Base-by-base conservation (phyloP, 2,888 invertebrate genomes). In the Pristionchus maxplancki region DNA sequence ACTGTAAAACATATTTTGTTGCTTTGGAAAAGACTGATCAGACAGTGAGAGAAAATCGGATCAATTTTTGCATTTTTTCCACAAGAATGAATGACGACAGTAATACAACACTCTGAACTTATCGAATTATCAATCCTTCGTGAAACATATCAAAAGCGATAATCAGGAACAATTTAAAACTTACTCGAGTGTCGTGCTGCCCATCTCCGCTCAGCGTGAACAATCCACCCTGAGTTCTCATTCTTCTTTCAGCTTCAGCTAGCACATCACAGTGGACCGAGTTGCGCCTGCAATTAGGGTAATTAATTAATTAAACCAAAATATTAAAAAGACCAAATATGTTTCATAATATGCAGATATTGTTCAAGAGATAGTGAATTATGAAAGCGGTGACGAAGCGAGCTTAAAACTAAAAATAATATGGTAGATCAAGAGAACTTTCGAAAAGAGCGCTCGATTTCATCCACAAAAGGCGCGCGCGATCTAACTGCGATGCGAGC, bases 211-310 rank as follows among this genome's bases (percentile, higher is more conserved):
- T 44, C 4, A 87, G 48, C 13, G 87, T 87, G 87, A 87, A 87
- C 37, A 87, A 28, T 40, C 87, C 87, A 31, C 87, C 87, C 71
- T 48, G 50, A n/a, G 87, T 74, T 17, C 87, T 34, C 87, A 87
- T 87, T 34, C 87, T 88, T 53, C 78, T 20, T 58, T 92, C 92
- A 28, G 90, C 88, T 44, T 91, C 91, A 1, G 89, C 88, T 62
- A 85, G 78, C n/a, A 90, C 84, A 89, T 93, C 93, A 85, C 91
- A 90, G 89, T 93, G 91, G 64, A 93, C 90, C n/a, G 93, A 93
- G 87, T 92, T 93, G 37, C 93, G 90, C 91, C 93, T 93, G 91
- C 17, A 93, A 93, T 37, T 44, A 24, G 37, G 6, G n/a, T 58
- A 58, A n/a, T 58, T 58, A 58, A n/a, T n/a, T 53, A 58, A 58